Conservation (phyloP, 2,113 vertebrate genomes). For the Spea multiplicata region DNA sequence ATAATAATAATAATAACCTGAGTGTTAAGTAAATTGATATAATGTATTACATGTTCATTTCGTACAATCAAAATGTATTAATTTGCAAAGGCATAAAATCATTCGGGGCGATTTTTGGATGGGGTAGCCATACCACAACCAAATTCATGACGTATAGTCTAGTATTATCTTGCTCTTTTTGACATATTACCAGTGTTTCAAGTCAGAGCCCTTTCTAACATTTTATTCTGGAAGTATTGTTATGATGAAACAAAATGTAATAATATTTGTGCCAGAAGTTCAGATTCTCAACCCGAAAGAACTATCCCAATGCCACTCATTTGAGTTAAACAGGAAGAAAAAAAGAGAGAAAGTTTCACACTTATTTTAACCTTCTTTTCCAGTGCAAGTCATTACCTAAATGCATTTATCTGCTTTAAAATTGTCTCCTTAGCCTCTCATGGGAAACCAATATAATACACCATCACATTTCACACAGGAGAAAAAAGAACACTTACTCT, state of each 20-base stretch:
- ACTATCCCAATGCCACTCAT: not conserved
- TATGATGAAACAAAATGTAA: slow-evolving; percentile 28
- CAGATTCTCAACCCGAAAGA: not conserved
- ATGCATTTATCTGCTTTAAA: slow-evolving; percentile 82
- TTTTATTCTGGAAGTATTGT: not conserved
- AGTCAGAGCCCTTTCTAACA: not conserved
- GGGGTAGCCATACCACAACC: too few relatives aligned
- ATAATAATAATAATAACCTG: too few relatives aligned
- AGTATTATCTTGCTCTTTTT: not conserved
- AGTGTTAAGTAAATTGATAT: too few relatives aligned
- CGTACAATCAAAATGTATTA: too few relatives aligned
- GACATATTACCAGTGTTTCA: not conserved
- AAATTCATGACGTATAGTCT: too few relatives aligned
- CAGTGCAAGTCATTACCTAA: slow-evolving; percentile 79
- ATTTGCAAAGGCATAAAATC: too few relatives aligned
- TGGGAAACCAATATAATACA: slow-evolving; percentile 81
- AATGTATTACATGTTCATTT: too few relatives aligned
- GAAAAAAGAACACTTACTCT: slow-evolving; percentile 92
- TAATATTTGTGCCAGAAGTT: slow-evolving; percentile 13
- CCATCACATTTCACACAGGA: slow-evolving; percentile 78
- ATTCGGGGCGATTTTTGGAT: too few relatives aligned
- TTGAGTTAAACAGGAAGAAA: slow-evolving; percentile 40
- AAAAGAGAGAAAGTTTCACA: slow-evolving; percentile 60
- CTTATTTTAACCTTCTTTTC: slow-evolving; percentile 75
- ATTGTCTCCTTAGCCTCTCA: slow-evolving; percentile 82